Evolutionary conservation across 2,888 invertebrate species (phyloP).

Genomic region (Amiota minor): DNA sequence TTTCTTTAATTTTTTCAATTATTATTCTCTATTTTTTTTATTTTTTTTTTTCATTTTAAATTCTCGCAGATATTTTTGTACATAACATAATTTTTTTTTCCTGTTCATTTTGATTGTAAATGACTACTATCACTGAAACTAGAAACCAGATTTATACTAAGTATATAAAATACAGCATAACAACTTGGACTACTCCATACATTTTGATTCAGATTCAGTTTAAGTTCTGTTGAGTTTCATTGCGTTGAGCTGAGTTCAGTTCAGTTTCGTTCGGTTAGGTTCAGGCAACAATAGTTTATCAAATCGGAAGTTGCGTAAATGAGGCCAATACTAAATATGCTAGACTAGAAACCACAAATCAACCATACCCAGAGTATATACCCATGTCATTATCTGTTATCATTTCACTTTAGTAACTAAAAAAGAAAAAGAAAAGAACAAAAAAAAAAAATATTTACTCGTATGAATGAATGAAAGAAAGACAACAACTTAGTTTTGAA

Average conservation of each 20-base stretch:
- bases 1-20: neutral
- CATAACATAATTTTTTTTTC: constrained; percentile 2
- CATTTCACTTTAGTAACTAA: no score
- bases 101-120: neutral
- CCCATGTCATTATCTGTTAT: neutral
- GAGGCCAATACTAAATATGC: constrained; percentile 44
- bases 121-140: constrained; percentile 12
- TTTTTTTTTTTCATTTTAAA: neutral
- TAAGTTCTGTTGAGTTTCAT: no score
- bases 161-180: no score
- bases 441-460: no score
- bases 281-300: constrained; percentile 48
- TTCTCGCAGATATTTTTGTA: neutral
- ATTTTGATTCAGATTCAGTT: no score
- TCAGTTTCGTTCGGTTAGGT: no score
- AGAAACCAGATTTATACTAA: neutral
- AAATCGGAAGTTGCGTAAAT: constrained; percentile 67
- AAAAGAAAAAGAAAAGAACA: no score
- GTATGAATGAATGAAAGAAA: no score
- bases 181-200: no score
- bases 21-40: neutral
- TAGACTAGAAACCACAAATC: neutral
- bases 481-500: no score
- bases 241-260: no score
- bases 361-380: neutral